Percentiles rank a stretch among this genome's conserved stretches.
These are phyloP conservation scores for Apodemia zela DNA, from an alignment of 2,888 invertebrate species.

Conservation along the genomic window DNA sequence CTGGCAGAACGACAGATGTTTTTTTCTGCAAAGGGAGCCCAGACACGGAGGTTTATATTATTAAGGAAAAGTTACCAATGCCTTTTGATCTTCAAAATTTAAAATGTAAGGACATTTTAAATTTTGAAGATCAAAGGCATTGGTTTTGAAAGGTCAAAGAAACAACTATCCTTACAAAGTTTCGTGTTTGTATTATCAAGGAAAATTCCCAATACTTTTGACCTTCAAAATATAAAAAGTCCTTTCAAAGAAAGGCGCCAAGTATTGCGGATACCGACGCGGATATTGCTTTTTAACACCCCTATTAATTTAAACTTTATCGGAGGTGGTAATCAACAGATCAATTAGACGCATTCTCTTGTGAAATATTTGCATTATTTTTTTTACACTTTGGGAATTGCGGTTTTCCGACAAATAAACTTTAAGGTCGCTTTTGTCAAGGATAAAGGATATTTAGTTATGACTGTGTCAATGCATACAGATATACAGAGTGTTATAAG, in stretches of 20 bases:
- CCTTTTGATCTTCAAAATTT: neutral
- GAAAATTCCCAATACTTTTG: neutral
- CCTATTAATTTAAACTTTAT: slow-evolving; percentile 12
- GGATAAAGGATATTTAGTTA: slow-evolving; percentile 5
- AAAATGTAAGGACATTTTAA: too few relatives aligned
- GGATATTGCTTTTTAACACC: slow-evolving; percentile 5
- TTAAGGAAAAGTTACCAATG: neutral
- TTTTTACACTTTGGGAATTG: neutral
- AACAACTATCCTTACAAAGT: too few relatives aligned
- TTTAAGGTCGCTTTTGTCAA: slow-evolving; percentile 10
- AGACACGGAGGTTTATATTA: too few relatives aligned
- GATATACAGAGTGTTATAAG: too few relatives aligned
- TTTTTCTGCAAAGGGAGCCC: too few relatives aligned
- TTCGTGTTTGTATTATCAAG: neutral
- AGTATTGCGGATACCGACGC: neutral
- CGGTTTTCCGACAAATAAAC: slow-evolving; percentile 11
- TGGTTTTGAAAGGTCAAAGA: too few relatives aligned
- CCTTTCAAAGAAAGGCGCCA: slow-evolving; percentile 13
- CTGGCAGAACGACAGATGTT: too few relatives aligned
- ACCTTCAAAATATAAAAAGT: too few relatives aligned
- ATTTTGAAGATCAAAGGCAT: too few relatives aligned
- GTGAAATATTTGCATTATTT: slow-evolving; percentile 8
- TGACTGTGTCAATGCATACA: neutral
- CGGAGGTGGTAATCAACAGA: slow-evolving; percentile 9
- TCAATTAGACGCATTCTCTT: slow-evolving; percentile 9